Base-by-base conservation (phyloP, 2,797 vertebrate species). In the Smutsia temminckii region DNA sequence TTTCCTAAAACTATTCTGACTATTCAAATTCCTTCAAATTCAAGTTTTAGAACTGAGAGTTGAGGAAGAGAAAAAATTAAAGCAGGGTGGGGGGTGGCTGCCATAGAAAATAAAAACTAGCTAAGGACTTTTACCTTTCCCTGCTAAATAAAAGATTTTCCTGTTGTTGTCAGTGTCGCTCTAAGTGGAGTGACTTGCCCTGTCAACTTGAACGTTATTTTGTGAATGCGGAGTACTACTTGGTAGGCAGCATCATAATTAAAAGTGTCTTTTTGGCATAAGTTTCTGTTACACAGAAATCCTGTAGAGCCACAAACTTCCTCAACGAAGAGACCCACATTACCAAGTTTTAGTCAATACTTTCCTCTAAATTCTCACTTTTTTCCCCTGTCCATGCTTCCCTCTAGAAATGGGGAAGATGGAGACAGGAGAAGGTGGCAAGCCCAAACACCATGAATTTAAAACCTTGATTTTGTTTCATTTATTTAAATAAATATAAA, bases 401-500 rank as follows among this genome's bases (percentile, higher is more conserved):
- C 84, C 49, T 69, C 55, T 64, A 68, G 23, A 32, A 34, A 34
- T 20, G 8, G 14, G 55, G 10, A 13, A 18, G 14, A 3, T 66
- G 27, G 23, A 40, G n/a, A 64, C 8, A 10, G 37, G 37, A 37
- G 13, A 57, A 66, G n/a, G 6, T 25, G 16, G 71, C 63, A n/a
- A 91, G 34, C 27, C 21, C 51, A 53, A 89, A 66, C n/a, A 95
- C n/a, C 75, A 96, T 78, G 61, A 49, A 85, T 66, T 79, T 7
- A 93, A 97, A 86, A 89, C 94, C 37, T 91, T 81, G 51, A 14
- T 96, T 97, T 92, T 95, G 89, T 85, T 80, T 95, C 89, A 93
- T 99, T 99, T 99, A 99, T 99, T 99, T 99, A 99, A 99, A 99
- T 99, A 99, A 99, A 99, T 99, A 99, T 99, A 99, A 98, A 99